Conservation (phyloP, 1,140 invertebrate genomes). For the Solen grandis region DNA sequence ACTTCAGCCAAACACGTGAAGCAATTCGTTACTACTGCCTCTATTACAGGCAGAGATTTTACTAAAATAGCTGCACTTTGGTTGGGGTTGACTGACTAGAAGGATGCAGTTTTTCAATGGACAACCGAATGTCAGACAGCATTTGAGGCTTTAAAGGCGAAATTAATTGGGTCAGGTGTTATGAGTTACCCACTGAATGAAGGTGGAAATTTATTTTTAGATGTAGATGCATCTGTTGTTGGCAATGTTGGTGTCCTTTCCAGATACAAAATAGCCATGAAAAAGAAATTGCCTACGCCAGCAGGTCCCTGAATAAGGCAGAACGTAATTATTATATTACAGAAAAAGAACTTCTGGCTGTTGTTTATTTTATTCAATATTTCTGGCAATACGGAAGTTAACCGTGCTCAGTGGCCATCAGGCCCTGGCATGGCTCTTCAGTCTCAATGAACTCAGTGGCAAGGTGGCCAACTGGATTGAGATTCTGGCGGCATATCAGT, state of each 20-base stretch:
- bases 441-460: constrained; percentile 4
- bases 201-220: constrained; percentile 65
- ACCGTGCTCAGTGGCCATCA: constrained; percentile 6
- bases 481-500: constrained; percentile 24
- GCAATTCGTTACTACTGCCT: too few relatives aligned
- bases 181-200: too few relatives aligned
- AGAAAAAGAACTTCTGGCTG: not conserved
- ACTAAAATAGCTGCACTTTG: too few relatives aligned
- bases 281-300: constrained; percentile 21
- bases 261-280: constrained; percentile 56
- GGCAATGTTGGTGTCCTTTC: constrained; percentile 68
- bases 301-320: too few relatives aligned
- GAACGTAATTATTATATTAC: too few relatives aligned
- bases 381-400: constrained; percentile 9
- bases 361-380: not conserved
- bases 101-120: too few relatives aligned
- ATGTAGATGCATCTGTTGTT: constrained; percentile 59
- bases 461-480: constrained; percentile 1
- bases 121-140: too few relatives aligned
- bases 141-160: too few relatives aligned
- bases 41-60: too few relatives aligned
- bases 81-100: too few relatives aligned
- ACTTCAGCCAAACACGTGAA: too few relatives aligned
- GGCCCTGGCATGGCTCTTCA: constrained; percentile 19
- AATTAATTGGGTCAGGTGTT: too few relatives aligned